Percentiles rank a stretch among this genome's conserved stretches.
Conservation (phyloP, 2,113 vertebrate genomes). For the Podocnemis expansa region DNA sequence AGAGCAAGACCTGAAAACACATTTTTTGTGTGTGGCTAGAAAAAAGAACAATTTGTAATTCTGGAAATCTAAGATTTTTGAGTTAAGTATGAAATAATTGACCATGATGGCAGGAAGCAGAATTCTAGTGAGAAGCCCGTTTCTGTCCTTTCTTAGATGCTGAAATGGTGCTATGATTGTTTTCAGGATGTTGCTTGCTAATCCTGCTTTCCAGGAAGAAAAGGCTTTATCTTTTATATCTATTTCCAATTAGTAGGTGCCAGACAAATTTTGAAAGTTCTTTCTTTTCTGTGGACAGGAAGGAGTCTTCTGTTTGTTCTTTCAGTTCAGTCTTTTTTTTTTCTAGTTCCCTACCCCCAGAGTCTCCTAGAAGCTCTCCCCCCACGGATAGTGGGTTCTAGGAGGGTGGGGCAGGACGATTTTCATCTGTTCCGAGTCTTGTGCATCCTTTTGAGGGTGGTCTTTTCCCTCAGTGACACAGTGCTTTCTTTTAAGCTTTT, state of each 20-base stretch:
- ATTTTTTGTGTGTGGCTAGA: neutral
- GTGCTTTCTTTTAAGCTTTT: rapidly evolving
- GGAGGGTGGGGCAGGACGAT: neutral
- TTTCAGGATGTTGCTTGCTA: neutral
- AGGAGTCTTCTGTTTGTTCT: neutral
- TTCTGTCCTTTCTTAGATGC: neutral
- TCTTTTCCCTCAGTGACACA: neutral
- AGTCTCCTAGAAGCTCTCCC: neutral
- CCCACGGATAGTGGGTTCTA: neutral
- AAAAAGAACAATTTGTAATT: neutral
- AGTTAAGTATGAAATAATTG: conserved; percentile 1
- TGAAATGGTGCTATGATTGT: neutral
- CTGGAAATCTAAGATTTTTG: conserved; percentile 10
- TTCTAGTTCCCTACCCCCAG: no score
- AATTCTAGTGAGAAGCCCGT: neutral
- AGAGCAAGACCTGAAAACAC: neutral
- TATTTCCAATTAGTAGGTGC: neutral
- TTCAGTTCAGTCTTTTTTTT: neutral
- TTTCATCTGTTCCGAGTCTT: neutral
- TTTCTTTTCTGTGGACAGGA: neutral
- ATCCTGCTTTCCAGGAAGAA: rapidly evolving
- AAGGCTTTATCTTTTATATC: neutral
- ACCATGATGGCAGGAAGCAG: neutral
- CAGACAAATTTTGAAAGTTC: no score
- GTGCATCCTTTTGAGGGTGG: no score